Base-by-base conservation (phyloP, 2,797 vertebrate species). In the Sylvilagus floridanus region DNA sequence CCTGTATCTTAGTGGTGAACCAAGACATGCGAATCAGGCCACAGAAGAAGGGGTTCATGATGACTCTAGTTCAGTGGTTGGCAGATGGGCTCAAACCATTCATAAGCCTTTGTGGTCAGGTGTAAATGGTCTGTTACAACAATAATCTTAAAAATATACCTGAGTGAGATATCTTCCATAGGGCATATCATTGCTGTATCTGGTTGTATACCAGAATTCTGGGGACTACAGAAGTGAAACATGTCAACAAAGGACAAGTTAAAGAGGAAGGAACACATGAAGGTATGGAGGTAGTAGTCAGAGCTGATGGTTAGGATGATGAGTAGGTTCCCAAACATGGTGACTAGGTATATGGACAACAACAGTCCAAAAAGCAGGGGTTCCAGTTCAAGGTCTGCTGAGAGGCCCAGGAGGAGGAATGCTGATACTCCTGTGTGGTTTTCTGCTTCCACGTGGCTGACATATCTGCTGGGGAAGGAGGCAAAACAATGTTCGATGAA, bases 221-320 rank as follows among this genome's bases (percentile, higher is more conserved):
- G 3, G 97, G 97, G 32, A 97, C 32, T 37, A 37, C 5, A 37
- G 97, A 82, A 30, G 77, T 88, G 22, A 96, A 96, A 50, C 75
- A 84, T 79, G 50, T 97, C 95, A 0, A 69, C 50, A 2, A 93
- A 24, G 14, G 95, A 97, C 5, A 96, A 66, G 63, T 30, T 62
- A 10, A 65, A 84, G 22, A 97, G 94, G 37, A 97, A 97, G 60
- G 94, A 91, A 68, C 96, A 96, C 95, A 95, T 96, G 37, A 94
- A 95, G 0, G 26, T 96, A 54, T 96, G 91, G 11, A 97, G 85
- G 32, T 75, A 57, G 52, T 57, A 2, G 19, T 96, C 91, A 14
- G 54, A 65, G 24, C 37, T 30, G 42, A 94, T 54, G 0, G 66
- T 82, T 32, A 76, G 14, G n/a, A 90, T 66, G 24, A 97, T 96